A percentile compares a stretch with the other conserved stretches of the same genome.
Evolutionary conservation across 1,140 invertebrate species (phyloP).

Genomic region (Lepeophtheirus salmonis): DNA sequence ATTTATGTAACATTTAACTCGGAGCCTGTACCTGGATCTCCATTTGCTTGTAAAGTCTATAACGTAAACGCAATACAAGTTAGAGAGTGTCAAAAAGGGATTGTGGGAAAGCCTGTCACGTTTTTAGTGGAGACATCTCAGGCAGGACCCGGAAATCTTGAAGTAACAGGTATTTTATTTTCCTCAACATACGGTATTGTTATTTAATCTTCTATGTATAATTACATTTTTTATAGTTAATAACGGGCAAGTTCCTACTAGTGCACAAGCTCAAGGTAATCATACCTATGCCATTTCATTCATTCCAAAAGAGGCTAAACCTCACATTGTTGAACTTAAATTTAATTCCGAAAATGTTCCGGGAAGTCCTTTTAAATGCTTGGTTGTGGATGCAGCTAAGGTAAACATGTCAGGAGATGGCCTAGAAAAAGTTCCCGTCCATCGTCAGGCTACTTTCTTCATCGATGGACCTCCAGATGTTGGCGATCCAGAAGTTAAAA

Average conservation of each 20-base stretch:
- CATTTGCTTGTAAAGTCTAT: constrained; percentile 82
- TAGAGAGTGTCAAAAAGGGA: constrained; percentile 67
- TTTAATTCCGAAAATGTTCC: constrained; percentile 93
- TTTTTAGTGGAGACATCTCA: constrained; percentile 92
- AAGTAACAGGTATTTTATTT: constrained; percentile 47
- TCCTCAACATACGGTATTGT: too few relatives aligned
- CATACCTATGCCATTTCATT: constrained; percentile 95
- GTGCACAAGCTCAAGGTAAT: constrained; percentile 77
- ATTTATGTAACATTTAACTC: constrained; percentile 45
- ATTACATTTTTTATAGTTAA: constrained; percentile 40
- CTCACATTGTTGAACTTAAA: constrained; percentile 74
- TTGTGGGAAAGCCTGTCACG: constrained; percentile 77
- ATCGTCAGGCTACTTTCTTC: constrained; percentile 55
- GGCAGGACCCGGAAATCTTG: constrained; percentile 85
- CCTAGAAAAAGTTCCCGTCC: constrained; percentile 78
- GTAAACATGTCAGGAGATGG: constrained; percentile 54
- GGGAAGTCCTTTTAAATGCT: constrained; percentile 49
- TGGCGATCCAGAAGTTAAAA: constrained; percentile 45
- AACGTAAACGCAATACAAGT: constrained; percentile 86
- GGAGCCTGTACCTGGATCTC: constrained; percentile 50
- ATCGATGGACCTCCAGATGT: constrained; percentile 53
- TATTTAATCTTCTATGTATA: too few relatives aligned
- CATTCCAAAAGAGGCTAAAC: constrained; percentile 65
- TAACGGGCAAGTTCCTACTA: constrained; percentile 80
- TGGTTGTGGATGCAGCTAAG: constrained; percentile 48